Evolutionary conservation across 2,113 vertebrate genomes (phyloP).

Genomic region (Heptranchias perlo): DNA sequence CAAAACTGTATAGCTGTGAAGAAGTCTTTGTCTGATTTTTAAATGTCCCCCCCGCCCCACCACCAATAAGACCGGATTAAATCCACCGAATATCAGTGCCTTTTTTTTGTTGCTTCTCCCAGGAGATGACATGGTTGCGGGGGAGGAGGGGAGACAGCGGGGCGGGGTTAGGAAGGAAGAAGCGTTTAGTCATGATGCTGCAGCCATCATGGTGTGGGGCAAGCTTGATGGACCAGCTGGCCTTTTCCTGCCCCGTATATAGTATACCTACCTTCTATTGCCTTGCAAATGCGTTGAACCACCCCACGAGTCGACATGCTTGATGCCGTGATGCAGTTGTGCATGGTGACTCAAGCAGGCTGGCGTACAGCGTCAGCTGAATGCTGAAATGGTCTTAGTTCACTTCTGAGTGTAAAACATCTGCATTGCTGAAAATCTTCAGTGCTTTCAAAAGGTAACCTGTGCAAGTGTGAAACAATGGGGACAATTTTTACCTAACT

Average conservation of each 20-base stretch:
- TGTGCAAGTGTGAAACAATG: neutral
- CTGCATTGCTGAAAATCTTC: neutral
- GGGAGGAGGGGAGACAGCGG: neutral
- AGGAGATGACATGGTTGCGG: neutral
- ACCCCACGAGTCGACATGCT: neutral
- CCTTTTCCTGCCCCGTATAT: neutral
- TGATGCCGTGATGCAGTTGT: neutral
- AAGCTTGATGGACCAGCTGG: neutral
- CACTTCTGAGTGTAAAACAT: neutral
- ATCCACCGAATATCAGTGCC: neutral
- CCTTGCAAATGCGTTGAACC: neutral
- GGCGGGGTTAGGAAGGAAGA: neutral
- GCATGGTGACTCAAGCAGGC: neutral
- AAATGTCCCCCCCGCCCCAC: neutral
- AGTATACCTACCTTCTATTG: neutral
- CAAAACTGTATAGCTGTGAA: neutral
- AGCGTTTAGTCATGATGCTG: neutral
- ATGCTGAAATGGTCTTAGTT: neutral
- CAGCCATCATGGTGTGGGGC: too few species aligned
- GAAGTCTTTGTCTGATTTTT: neutral
- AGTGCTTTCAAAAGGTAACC: neutral
- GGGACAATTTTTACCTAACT: neutral
- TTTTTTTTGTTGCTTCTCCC: neutral
- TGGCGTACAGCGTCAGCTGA: neutral
- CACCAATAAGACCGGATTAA: neutral